These are phyloP conservation scores for Disparrhopalites patrizii DNA, from an alignment of 2,888 invertebrate genomes.

Conservation along the genomic window DNA sequence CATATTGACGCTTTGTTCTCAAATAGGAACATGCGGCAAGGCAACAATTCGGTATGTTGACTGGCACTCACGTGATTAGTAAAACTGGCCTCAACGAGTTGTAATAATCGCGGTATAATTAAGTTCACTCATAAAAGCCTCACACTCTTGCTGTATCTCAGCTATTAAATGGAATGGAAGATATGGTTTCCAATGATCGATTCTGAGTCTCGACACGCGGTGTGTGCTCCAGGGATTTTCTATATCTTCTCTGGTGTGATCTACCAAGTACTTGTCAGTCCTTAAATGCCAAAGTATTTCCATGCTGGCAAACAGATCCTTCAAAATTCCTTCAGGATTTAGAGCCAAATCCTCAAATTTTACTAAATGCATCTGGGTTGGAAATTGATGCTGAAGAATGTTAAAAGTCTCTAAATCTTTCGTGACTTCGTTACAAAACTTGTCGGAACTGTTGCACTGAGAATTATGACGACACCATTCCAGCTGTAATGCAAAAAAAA, in stretches of 20 bases:
- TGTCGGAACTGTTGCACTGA: background rate
- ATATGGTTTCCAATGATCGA: constrained; percentile 4
- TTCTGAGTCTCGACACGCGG: background rate
- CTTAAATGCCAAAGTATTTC: background rate
- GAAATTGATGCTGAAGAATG: background rate
- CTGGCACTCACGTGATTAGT: background rate
- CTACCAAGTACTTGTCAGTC: background rate
- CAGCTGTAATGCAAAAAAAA: constrained; percentile 2
- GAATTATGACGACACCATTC: constrained; percentile 4
- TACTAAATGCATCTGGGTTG: constrained; percentile 1
- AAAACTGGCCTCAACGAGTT: constrained; percentile 8
- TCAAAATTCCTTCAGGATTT: background rate
- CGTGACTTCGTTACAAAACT: background rate
- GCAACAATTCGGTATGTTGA: too few species aligned
- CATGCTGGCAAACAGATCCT: background rate
- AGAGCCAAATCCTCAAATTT: constrained; percentile 15
- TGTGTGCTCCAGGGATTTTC: constrained; percentile 19
- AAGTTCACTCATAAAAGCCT: constrained; percentile 4
- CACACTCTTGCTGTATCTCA: background rate
- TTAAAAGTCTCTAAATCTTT: background rate
- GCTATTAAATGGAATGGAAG: background rate
- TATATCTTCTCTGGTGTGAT: constrained; percentile 10
- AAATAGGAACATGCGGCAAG: too few species aligned
- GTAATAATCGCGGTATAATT: constrained; percentile 7
- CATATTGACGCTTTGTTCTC: too few species aligned